phyloP scores from a whole-genome alignment of 2,888 invertebrate genomes.

The Pollenia amentaria region DNA sequence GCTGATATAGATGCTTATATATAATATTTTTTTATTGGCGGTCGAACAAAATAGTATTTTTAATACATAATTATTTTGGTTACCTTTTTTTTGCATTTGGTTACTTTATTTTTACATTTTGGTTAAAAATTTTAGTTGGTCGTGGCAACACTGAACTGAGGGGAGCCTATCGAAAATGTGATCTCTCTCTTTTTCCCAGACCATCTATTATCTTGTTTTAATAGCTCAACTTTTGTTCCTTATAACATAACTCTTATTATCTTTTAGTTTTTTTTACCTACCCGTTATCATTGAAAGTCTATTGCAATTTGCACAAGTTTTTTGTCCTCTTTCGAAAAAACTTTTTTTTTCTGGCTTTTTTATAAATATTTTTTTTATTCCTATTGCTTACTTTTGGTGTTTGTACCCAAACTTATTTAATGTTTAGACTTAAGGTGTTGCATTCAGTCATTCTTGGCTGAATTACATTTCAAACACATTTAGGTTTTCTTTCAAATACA shows the following conservation, averaged over 20 bases:
- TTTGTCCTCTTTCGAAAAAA: background rate
- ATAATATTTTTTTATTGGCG: no score
- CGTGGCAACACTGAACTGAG: no score
- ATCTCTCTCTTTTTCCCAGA: no score
- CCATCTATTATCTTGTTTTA: no score
- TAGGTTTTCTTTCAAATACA: background rate
- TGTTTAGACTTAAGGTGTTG: slow-evolving; percentile 65
- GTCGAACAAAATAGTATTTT: no score
- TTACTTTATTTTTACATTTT: no score
- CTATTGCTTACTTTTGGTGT: background rate
- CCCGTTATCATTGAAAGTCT: background rate
- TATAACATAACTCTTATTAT: background rate
- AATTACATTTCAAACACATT: slow-evolving; percentile 50
- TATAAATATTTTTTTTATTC: background rate
- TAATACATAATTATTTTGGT: no score
- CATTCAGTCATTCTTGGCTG: slow-evolving; percentile 59
- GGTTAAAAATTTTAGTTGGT: no score
- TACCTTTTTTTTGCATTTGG: no score
- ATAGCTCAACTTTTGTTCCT: no score
- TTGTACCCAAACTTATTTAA: slow-evolving; percentile 51
- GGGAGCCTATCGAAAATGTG: no score
- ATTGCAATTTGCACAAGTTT: background rate
- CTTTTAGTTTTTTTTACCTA: background rate
- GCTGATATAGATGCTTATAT: no score
- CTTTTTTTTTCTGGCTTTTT: slow-evolving; percentile 2